phyloP scores from a whole-genome alignment of 2,888 invertebrate genomes.

The Ischnura elegans region DNA sequence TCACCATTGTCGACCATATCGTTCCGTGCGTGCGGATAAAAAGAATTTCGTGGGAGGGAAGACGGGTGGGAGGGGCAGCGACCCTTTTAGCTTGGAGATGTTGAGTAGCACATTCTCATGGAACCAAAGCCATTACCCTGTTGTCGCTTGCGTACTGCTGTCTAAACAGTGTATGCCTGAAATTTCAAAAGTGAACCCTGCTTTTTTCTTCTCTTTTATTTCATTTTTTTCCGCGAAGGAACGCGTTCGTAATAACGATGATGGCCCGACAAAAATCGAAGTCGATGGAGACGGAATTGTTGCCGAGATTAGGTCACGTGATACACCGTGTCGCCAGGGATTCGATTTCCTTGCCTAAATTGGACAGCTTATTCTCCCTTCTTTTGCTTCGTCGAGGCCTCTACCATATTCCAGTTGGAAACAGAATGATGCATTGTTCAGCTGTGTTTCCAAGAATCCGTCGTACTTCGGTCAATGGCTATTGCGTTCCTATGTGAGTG shows the following conservation, averaged over 20 bases:
- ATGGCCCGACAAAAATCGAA: neutral
- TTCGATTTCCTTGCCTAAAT: constrained; percentile 31
- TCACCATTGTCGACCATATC: neutral
- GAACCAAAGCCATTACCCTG: neutral
- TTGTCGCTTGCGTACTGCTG: neutral
- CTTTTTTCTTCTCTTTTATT: neutral
- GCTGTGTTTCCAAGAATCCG: constrained; percentile 8
- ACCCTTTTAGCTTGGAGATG: neutral
- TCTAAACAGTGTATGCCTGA: neutral
- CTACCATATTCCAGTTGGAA: neutral
- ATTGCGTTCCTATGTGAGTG: neutral
- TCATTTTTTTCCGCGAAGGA: neutral
- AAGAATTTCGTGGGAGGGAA: neutral
- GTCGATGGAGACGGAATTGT: neutral
- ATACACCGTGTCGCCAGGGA: neutral
- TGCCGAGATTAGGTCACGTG: constrained; percentile 26
- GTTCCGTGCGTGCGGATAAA: neutral
- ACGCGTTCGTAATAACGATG: neutral
- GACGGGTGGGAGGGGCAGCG: neutral
- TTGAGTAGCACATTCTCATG: neutral
- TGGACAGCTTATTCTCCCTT: neutral
- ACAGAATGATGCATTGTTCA: constrained; percentile 35
- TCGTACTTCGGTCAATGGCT: neutral
- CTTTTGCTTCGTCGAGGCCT: neutral
- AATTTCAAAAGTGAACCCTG: neutral